Base-by-base conservation (phyloP, 2,797 vertebrate genomes). In the Salmo trutta region DNA sequence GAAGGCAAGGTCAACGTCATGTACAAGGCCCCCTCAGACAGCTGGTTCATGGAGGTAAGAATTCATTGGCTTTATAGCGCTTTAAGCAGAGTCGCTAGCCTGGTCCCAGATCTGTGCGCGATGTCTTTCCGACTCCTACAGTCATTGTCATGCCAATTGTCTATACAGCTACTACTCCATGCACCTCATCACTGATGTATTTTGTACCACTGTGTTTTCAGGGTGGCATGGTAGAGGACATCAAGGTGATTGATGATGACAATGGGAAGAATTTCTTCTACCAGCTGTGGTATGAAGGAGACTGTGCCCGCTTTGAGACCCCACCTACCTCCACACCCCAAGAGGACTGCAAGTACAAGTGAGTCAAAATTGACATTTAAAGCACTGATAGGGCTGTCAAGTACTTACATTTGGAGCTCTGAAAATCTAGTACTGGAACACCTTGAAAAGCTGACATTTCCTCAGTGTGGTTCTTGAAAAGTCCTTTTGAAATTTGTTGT, bases 241-340 rank as follows among this genome's bases (percentile, higher is more conserved):
- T 96, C 5, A 95, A 96, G 85, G 93, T 97, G 82, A 94, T 95
- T 0, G 96, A 97, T 0, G 97, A 97, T 0, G 97, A 97, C 1
- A 97, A 98, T 0, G 98, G 97, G 1, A 94, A 96, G 62, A 98
- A 97, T 67, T 99, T 97, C 71, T 99, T 98, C 83, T 99, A 99
- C 84, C 97, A 98, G 82, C 91, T 99, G 86, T 98, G 96, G 95
- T 99, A 99, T 1, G 96, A 98, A 65, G 92, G 94, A 5, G 97
- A 98, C 0, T 97, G 96, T 1, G 96, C 97, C 0, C 95, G 98
- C 5, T 99, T 99, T 70, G 98, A 97, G 84, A 93, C 90, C 0
- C 97, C 97, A 0, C 96, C 96, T 0, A 90, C 81, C 3, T 87
- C 88, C 0, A 85, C 87, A 5, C 89, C 93, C 0, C 67, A 89